Evolutionary conservation across 2,113 vertebrate genomes (phyloP).

Genomic region (Hystrix brachyura): DNA sequence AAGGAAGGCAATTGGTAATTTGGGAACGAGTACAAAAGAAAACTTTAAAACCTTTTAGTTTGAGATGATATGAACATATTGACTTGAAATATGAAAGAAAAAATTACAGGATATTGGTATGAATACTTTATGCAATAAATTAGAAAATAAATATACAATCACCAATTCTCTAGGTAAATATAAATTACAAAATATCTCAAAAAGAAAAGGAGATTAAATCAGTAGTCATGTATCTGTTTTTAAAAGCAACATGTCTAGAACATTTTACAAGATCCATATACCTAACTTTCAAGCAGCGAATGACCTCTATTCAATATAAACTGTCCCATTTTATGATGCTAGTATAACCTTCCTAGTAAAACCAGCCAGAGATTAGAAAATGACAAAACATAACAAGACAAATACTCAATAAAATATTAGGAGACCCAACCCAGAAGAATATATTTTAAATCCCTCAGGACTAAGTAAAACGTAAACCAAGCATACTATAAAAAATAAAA

Average conservation of each 20-base stretch:
- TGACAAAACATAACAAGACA: constrained; percentile 25
- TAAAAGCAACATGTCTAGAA: neutral
- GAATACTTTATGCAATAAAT: neutral
- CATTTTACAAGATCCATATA: neutral
- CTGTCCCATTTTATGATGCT: neutral
- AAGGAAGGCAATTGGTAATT: neutral
- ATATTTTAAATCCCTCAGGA: neutral
- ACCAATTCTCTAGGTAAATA: neutral
- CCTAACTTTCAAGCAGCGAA: neutral
- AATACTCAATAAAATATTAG: constrained; percentile 34
- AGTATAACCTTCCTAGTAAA: constrained; percentile 13
- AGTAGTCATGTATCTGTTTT: neutral
- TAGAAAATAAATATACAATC: constrained; percentile 56
- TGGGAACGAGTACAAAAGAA: neutral
- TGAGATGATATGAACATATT: neutral
- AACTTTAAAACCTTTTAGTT: constrained; percentile 27
- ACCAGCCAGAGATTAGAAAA: constrained; percentile 8
- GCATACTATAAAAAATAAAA: neutral
- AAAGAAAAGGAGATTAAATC: constrained; percentile 46
- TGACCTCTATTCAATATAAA: neutral
- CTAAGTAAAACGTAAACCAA: neutral
- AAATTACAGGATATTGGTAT: neutral
- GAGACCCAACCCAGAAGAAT: neutral
- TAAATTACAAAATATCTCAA: neutral
- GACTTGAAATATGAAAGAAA: neutral